phyloP scores from a whole-genome alignment of 2,797 vertebrate genomes.

The Lacerta agilis region DNA sequence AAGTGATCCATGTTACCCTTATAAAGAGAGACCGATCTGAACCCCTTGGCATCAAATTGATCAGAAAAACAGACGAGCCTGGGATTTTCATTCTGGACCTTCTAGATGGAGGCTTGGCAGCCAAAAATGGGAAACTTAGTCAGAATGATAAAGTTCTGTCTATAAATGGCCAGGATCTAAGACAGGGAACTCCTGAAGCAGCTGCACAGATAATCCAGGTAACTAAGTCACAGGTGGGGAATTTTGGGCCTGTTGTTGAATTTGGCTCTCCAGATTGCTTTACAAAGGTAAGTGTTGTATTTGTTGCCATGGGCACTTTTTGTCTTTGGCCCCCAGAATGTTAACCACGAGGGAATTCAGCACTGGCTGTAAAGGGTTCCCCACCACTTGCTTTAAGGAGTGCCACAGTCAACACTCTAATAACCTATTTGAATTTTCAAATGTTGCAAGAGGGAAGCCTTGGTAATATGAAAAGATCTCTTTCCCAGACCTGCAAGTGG shows the following conservation, averaged over 20 bases:
- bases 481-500: neutral
- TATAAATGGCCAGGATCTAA: conserved; percentile 92
- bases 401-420: neutral
- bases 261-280: too few species aligned
- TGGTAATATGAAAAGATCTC: neutral
- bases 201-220: conserved; percentile 96
- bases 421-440: neutral
- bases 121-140: conserved; percentile 89
- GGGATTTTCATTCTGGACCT: conserved; percentile 93
- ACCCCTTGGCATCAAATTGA: conserved; percentile 92
- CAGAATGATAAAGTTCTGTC: conserved; percentile 92
- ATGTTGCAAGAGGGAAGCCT: neutral
- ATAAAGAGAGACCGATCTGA: conserved; percentile 87
- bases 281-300: too few species aligned
- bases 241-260: neutral
- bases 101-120: conserved; percentile 89
- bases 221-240: neutral
- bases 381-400: too few species aligned
- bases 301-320: too few species aligned
- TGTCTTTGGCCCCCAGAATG: too few species aligned
- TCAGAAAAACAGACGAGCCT: conserved; percentile 89
- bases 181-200: conserved; percentile 91
- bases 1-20: conserved; percentile 88
- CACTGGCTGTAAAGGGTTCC: too few species aligned
- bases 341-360: too few species aligned